A percentile compares a stretch with the other conserved stretches of the same genome.
These are phyloP conservation scores for Misgurnus mizolepis DNA, from an alignment of 2,113 vertebrate genomes.

Conservation along the genomic window DNA sequence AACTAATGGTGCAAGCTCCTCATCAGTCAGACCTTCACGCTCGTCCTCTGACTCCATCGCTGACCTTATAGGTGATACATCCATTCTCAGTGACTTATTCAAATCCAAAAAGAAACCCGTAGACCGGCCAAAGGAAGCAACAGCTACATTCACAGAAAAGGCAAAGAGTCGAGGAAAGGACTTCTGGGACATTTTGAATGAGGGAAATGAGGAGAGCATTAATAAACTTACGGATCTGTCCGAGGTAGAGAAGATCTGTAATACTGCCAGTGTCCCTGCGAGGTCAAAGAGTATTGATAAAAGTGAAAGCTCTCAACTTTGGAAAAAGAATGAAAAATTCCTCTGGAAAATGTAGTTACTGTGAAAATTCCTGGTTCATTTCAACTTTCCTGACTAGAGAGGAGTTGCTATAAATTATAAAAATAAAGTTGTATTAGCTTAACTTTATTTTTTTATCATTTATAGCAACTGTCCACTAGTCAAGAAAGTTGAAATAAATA, in stretches of 20 bases:
- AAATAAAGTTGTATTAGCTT: too few relatives aligned
- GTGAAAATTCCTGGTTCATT: neutral
- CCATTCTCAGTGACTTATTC: slow-evolving; percentile 87
- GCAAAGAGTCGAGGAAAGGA: slow-evolving; percentile 80
- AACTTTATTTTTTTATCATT: too few relatives aligned
- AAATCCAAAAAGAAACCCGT: slow-evolving; percentile 66
- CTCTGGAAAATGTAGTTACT: slow-evolving; percentile 82
- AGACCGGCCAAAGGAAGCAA: slow-evolving; percentile 22
- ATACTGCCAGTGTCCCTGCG: slow-evolving; percentile 58
- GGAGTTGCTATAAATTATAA: too few relatives aligned
- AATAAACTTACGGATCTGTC: slow-evolving; percentile 84
- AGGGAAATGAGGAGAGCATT: slow-evolving; percentile 85
- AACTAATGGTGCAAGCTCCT: neutral
- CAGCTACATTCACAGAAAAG: slow-evolving; percentile 56
- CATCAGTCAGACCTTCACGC: neutral
- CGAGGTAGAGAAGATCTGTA: slow-evolving; percentile 84
- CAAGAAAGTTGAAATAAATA: too few relatives aligned
- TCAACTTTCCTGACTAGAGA: neutral
- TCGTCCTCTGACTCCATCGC: slow-evolving; percentile 52
- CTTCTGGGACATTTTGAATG: slow-evolving; percentile 94
- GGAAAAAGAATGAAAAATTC: slow-evolving; percentile 93
- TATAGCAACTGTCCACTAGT: too few relatives aligned
- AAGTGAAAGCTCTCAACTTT: slow-evolving; percentile 72
- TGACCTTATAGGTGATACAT: slow-evolving; percentile 90
- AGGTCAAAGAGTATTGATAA: slow-evolving; percentile 58